Conservation (phyloP, 2,113 vertebrate genomes). For the Rhipidura dahli region DNA sequence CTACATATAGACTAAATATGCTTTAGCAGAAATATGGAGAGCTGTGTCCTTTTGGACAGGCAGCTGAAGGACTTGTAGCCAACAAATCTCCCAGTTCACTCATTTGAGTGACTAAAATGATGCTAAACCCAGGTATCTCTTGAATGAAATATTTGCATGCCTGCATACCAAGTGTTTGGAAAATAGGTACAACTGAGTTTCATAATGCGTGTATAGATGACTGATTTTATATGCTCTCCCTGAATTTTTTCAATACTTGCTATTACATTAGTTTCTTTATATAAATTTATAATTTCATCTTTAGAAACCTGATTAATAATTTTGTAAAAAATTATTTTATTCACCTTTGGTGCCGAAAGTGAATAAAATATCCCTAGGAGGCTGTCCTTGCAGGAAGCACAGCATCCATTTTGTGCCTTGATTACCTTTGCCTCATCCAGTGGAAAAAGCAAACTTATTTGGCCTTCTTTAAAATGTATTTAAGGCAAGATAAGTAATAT, state of each 20-base stretch:
- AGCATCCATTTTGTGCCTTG: not conserved
- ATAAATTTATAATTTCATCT: not conserved
- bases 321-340: not conserved
- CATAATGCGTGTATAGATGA: not conserved
- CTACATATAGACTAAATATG: accelerated
- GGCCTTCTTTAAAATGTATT: not conserved
- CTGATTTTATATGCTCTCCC: not conserved
- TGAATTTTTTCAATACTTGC: not conserved
- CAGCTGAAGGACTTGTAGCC: accelerated
- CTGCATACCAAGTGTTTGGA: not conserved
- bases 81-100: not conserved
- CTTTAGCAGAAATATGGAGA: not conserved
- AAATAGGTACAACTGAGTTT: not conserved
- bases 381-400: not conserved
- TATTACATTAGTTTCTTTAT: not conserved
- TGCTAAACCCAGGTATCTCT: not conserved
- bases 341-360: not conserved
- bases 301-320: not conserved
- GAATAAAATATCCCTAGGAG: not conserved
- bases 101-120: not conserved
- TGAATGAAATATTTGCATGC: not conserved
- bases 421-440: not conserved
- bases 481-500: not conserved
- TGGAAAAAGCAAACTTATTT: not conserved
- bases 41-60: not conserved